phyloP scores from a whole-genome alignment of 1,140 invertebrate genomes.

The Zaprionus ghesquierei region DNA sequence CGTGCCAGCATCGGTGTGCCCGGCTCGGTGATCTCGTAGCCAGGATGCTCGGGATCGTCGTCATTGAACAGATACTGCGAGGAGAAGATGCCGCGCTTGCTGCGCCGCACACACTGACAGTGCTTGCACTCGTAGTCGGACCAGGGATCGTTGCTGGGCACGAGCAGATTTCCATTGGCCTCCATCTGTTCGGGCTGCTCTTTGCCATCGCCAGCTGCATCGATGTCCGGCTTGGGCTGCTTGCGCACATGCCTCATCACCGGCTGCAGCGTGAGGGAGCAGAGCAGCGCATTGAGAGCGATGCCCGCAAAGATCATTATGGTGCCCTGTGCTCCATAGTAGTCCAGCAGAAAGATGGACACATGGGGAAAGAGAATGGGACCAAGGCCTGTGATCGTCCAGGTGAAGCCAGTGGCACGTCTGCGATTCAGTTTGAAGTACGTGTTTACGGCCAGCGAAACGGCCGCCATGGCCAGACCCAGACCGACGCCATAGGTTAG shows the following conservation, averaged over 20 bases:
- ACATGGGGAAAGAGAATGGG: constrained; percentile 85
- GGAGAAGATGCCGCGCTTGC: constrained; percentile 84
- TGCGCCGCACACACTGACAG: constrained; percentile 60
- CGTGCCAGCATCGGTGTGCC: constrained; percentile 86
- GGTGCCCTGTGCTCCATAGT: constrained; percentile 84
- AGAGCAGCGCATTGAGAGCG: constrained; percentile 84
- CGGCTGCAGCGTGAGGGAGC: constrained; percentile 85
- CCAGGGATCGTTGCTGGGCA: constrained; percentile 55
- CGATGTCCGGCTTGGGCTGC: constrained; percentile 26
- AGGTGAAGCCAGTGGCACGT: constrained; percentile 85
- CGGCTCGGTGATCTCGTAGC: constrained; percentile 86
- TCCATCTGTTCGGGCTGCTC: constrained; percentile 38
- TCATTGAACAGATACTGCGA: constrained; percentile 88
- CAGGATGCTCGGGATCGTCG: constrained; percentile 85
- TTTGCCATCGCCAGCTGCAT: not conserved
- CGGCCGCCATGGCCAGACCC: constrained; percentile 85
- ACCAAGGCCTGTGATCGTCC: constrained; percentile 85
- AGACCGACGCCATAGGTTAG: constrained; percentile 83
- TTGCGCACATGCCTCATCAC: constrained; percentile 85
- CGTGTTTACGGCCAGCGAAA: constrained; percentile 85
- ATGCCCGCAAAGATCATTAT: constrained; percentile 85
- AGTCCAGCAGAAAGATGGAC: constrained; percentile 83
- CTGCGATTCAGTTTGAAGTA: constrained; percentile 85
- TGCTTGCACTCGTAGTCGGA: constrained; percentile 82
- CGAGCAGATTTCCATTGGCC: constrained; percentile 60